Conservation (phyloP, 2,797 vertebrate genomes). For the Acridotheres tristis region DNA sequence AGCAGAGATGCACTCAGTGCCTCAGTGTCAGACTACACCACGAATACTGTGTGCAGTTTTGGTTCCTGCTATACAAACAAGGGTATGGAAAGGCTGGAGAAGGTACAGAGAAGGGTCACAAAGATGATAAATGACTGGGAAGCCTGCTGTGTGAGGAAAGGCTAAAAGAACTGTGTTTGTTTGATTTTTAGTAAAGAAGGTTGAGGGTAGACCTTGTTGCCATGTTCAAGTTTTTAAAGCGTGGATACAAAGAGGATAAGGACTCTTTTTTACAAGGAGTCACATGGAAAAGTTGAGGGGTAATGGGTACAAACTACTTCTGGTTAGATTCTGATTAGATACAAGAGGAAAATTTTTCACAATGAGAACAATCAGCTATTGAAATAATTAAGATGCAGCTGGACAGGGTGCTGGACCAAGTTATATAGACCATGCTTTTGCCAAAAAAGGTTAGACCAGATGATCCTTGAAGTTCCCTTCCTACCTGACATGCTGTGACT, state of each 20-base stretch:
- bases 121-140: not conserved
- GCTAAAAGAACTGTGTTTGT: not conserved
- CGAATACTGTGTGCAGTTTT: not conserved
- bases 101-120: not conserved
- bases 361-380: not conserved
- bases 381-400: not conserved
- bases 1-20: not conserved
- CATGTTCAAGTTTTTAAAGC: not conserved
- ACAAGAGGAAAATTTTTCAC: not conserved
- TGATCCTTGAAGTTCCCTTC: not conserved
- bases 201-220: not conserved
- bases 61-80: not conserved
- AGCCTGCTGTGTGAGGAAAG: not conserved
- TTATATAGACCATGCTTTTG: not conserved
- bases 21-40: not conserved
- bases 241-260: not conserved
- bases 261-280: not conserved
- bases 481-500: not conserved
- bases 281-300: not conserved
- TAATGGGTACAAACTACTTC: not conserved
- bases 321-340: not conserved
- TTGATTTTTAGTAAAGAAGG: not conserved
- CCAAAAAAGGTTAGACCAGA: not conserved
- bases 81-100: not conserved
- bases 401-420: not conserved